Evolutionary conservation across 2,113 vertebrate genomes (phyloP), one percentile per base, ranked within the genome.

Genomic region (Gymnogyps californianus): DNA sequence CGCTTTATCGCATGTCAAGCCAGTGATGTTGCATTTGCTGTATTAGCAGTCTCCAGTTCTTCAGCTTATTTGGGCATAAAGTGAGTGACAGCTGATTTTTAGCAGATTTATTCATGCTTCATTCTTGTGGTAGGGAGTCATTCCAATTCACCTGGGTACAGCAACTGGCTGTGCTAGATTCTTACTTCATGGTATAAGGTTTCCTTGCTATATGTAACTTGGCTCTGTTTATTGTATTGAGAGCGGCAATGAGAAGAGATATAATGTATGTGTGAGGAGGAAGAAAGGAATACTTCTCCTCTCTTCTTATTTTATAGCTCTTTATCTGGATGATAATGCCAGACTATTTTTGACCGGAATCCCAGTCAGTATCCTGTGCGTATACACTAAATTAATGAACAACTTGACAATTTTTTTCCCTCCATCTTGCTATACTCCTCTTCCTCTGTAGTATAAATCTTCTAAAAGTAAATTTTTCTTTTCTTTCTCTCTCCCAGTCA

Each of bases 111-210:
- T 15, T 93, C 21, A 11, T 59, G 51, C 65, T 65, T 89, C 59
- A 52, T 91, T 96, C 81, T 84, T 91, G 38, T 67, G 86, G 16
- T 14, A 74, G 69, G 38, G 58, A 91, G 88, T 83, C 51, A 78
- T 85, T 96, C 54, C 42, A 26, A 75, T 93, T 87, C 54, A 77
- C 36, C 64, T 47, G 69, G 42, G 13, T 70, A 61, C 54, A 82
- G 44, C 46, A 90, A 87, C 83, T 51, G 87, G 83, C 86, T 94
- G 3, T 58, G 25, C 83, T 91, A 46, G 70, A 66, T 94, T 94
- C 59, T 94, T 84, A 36, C 25, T 72, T 83, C 26, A 17, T 84
- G 14, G 36, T 59, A 34, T 36, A 36, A 90, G 22, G 7, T 66
- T 89, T 91, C 52, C 17, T 64, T 71, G 7, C n/a, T 66, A 5